Percentiles rank a stretch among this genome's conserved stretches.
Conservation (phyloP, 2,797 vertebrate species). For the Buphagus erythrorhynchus region DNA sequence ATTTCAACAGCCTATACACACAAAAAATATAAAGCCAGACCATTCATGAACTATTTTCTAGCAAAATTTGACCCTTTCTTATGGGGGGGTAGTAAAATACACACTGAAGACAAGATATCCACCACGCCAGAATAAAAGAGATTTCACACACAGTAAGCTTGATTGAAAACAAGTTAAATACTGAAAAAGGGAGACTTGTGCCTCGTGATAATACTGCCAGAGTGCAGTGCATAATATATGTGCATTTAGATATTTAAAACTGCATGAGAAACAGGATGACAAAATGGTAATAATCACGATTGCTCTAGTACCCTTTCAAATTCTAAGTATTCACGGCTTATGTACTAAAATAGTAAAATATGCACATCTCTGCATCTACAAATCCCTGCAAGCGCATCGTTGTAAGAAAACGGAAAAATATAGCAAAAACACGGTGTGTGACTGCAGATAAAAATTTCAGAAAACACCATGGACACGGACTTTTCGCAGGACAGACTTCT, state of each 20-base stretch:
- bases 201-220: neutral
- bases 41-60: neutral
- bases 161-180: neutral
- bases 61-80: neutral
- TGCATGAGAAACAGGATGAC: neutral
- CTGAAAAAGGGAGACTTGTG: neutral
- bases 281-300: neutral
- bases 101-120: neutral
- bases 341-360: neutral
- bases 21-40: neutral
- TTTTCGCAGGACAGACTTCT: neutral
- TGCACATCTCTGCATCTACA: neutral
- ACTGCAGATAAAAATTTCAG: neutral
- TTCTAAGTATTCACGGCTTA: neutral
- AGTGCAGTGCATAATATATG: neutral
- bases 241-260: neutral
- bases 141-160: neutral
- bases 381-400: neutral
- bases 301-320: slow-evolving; percentile 3
- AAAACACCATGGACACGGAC: neutral
- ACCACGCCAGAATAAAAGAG: neutral
- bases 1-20: neutral
- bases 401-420: neutral
- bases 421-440: neutral
- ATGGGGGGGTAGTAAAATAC: neutral